phyloP scores from a whole-genome alignment of 2,113 vertebrate species.

The Cottus gobio region DNA sequence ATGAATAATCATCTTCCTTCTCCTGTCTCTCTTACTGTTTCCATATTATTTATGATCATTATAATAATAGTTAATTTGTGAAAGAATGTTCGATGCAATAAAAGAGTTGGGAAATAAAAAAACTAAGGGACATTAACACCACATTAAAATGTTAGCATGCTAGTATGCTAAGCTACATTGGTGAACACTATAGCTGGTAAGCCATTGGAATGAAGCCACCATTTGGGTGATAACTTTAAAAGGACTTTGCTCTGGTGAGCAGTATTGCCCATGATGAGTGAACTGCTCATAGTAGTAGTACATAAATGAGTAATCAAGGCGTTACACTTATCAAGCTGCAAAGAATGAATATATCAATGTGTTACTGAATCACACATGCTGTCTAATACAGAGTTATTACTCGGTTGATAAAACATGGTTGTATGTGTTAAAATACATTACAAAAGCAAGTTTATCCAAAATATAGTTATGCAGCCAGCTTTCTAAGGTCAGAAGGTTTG shows the following conservation, averaged over 20 bases:
- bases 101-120: neutral
- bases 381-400: neutral
- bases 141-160: neutral
- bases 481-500: neutral
- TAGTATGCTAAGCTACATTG: neutral
- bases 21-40: neutral
- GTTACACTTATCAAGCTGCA: neutral
- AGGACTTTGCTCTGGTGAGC: neutral
- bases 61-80: neutral
- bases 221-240: neutral
- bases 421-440: neutral
- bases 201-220: neutral
- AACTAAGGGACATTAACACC: neutral
- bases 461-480: neutral
- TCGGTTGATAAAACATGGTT: neutral
- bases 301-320: neutral
- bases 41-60: neutral
- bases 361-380: neutral
- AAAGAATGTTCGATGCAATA: neutral
- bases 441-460: neutral
- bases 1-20: neutral
- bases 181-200: neutral
- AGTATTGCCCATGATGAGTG: neutral
- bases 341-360: neutral
- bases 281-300: neutral